Evolutionary conservation across 2,797 vertebrate species (phyloP).

Genomic region (Chiloscyllium punctatum): DNA sequence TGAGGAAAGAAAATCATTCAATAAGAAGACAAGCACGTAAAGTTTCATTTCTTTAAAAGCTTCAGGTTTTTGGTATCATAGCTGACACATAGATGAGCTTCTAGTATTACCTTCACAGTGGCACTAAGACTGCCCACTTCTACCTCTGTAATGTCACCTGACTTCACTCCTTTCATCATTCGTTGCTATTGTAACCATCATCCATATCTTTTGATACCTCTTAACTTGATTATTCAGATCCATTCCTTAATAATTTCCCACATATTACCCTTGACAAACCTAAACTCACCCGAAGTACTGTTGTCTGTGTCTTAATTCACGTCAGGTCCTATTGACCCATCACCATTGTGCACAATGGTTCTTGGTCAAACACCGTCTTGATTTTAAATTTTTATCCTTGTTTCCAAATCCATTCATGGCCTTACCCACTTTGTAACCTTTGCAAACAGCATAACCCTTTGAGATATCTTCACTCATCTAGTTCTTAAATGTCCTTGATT

Average conservation of each 20-base stretch:
- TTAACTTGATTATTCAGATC: neutral
- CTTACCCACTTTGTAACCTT: neutral
- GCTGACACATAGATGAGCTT: neutral
- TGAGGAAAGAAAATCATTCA: slow-evolving; percentile 48
- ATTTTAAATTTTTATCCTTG: neutral
- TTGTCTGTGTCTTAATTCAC: neutral
- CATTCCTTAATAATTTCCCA: neutral
- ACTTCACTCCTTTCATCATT: too few species aligned
- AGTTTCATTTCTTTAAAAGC: neutral
- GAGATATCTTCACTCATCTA: neutral
- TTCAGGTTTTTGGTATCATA: neutral
- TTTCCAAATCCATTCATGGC: neutral
- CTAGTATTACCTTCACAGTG: too few species aligned
- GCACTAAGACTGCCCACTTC: neutral
- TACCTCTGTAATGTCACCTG: neutral
- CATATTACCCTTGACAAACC: neutral
- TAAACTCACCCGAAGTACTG: neutral
- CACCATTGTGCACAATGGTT: neutral
- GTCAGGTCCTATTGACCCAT: neutral
- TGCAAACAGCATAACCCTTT: too few species aligned
- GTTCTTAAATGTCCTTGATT: neutral
- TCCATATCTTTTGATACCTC: neutral
- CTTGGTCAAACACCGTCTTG: neutral
- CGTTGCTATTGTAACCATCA: neutral
- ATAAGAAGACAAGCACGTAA: neutral